These are phyloP conservation scores for Pipra filicauda DNA, from an alignment of 2,113 vertebrate species.

Conservation along the genomic window DNA sequence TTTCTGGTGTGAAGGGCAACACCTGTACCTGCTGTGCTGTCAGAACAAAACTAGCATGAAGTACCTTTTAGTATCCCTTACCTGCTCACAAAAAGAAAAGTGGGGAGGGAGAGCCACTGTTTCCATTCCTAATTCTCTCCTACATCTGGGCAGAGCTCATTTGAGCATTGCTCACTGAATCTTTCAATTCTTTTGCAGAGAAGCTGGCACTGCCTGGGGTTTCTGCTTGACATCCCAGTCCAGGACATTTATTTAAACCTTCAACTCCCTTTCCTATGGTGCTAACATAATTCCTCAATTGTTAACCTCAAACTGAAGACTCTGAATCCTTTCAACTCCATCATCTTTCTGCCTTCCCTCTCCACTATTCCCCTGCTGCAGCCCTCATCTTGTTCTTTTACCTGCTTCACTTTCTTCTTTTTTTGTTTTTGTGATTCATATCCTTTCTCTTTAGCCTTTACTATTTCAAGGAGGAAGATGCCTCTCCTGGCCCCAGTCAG, in stretches of 20 bases:
- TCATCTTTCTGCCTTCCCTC: not conserved
- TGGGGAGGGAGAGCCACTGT: not conserved
- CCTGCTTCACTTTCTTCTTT: not conserved
- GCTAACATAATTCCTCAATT: not conserved
- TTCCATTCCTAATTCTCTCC: not conserved
- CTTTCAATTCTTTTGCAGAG: not conserved
- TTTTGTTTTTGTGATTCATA: not conserved
- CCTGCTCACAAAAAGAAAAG: not conserved
- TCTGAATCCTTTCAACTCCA: not conserved
- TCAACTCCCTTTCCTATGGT: not conserved
- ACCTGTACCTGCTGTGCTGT: not conserved
- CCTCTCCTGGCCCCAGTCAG: not conserved
- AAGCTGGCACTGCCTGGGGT: not conserved
- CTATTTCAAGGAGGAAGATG: not conserved
- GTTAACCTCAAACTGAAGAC: not conserved
- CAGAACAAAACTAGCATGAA: not conserved
- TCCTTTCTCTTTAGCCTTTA: conserved; percentile 11
- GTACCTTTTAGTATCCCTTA: not conserved
- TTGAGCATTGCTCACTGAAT: not conserved
- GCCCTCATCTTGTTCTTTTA: not conserved
- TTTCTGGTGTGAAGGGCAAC: conserved; percentile 7
- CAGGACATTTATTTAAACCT: not conserved
- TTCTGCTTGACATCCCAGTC: not conserved
- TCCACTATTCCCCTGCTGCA: not conserved
- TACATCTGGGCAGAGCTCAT: not conserved